Percentiles rank a stretch among this genome's conserved stretches.
Evolutionary conservation across 2,888 invertebrate genomes (phyloP).

Genomic region (Aphodius sticticus): DNA sequence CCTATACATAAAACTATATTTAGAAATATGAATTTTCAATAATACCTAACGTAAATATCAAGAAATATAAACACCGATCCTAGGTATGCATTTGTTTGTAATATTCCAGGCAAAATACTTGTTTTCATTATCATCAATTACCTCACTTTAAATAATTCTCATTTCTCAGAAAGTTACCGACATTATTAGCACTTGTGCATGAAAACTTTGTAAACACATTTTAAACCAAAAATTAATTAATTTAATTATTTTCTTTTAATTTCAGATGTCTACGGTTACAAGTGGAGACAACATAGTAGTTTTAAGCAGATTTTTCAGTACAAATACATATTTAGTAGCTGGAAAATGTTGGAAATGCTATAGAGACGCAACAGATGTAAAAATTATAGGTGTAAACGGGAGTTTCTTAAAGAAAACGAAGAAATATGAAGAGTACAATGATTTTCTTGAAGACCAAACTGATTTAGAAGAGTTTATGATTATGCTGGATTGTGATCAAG

Average conservation of each 20-base stretch:
- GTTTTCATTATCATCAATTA: constrained; percentile 5
- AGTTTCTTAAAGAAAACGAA: constrained; percentile 41
- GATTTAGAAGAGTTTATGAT: no score
- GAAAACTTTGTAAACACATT: background rate
- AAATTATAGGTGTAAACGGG: constrained; percentile 46
- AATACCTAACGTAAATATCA: no score
- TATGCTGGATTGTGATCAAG: no score
- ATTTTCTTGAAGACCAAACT: background rate
- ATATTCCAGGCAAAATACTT: background rate
- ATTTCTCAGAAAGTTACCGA: background rate
- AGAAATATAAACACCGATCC: no score
- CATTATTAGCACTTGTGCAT: no score
- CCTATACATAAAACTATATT: no score
- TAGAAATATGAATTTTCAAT: no score
- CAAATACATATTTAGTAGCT: constrained; percentile 47
- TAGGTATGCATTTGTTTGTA: no score
- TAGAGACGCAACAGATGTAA: constrained; percentile 43
- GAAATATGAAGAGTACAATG: background rate
- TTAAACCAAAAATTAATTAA: background rate
- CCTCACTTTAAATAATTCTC: background rate
- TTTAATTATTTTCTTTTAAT: background rate
- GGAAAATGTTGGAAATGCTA: constrained; percentile 48
- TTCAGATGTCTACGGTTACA: background rate
- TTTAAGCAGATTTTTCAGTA: constrained; percentile 46
- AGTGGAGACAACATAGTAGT: background rate